Conservation (phyloP, 1,140 invertebrate species). For the Dinothrombium tinctorium region DNA sequence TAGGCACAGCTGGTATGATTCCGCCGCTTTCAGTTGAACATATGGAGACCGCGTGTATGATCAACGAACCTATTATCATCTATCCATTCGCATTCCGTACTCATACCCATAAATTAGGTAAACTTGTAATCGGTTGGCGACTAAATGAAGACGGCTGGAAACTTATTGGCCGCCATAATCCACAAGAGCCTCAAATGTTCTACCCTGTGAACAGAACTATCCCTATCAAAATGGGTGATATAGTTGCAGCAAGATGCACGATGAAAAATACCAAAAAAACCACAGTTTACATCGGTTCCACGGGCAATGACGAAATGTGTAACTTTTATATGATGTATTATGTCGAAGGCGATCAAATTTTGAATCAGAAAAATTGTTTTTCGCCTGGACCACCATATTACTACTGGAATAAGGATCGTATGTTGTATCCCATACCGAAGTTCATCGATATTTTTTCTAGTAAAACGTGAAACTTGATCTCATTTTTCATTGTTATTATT, state of each 20-base stretch:
- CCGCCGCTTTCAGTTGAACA: conserved; percentile 40
- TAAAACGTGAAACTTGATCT: too few relatives aligned
- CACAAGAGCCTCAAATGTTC: conserved; percentile 83
- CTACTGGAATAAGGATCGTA: conserved; percentile 38
- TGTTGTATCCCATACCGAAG: conserved; percentile 12
- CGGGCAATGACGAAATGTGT: conserved; percentile 93
- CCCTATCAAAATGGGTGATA: conserved; percentile 38
- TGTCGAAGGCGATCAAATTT: conserved; percentile 49
- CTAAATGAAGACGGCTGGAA: conserved; percentile 45
- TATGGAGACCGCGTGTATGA: conserved; percentile 63
- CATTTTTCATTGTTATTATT: too few relatives aligned
- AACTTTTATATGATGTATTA: conserved; percentile 99
- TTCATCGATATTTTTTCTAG: too few relatives aligned
- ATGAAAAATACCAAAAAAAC: conserved; percentile 46
- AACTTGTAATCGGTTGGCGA: conserved; percentile 62
- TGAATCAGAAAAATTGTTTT: conserved; percentile 64
- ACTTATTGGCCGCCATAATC: conserved; percentile 68
- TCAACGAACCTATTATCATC: conserved; percentile 53
- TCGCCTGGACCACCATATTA: conserved; percentile 51
- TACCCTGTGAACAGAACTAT: conserved; percentile 45
- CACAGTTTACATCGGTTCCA: conserved; percentile 47
- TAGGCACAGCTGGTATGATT: conserved; percentile 57
- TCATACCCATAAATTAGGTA: conserved; percentile 72
- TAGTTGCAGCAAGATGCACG: conserved; percentile 64
- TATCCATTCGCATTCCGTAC: conserved; percentile 84